A percentile compares a stretch with the other conserved stretches of the same genome.
Conservation (phyloP, 1,140 invertebrate genomes). For the Zaprionus capensis region DNA sequence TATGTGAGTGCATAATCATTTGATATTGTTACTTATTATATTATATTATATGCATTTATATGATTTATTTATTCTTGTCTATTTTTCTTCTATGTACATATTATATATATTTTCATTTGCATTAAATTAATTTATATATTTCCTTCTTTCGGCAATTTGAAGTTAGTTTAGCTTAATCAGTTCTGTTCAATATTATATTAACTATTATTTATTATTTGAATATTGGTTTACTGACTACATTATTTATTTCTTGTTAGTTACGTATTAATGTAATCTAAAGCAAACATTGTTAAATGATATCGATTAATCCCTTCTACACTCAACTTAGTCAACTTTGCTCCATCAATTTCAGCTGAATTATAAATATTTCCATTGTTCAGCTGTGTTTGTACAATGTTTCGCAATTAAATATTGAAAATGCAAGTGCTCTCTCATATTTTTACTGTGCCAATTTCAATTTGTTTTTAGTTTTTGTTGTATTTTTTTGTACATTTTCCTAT, state of each 20-base stretch:
- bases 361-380: slow-evolving; percentile 3
- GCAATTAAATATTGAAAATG: slow-evolving; percentile 74
- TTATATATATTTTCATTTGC: too few species aligned
- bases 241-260: neutral
- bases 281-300: neutral
- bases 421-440: slow-evolving; percentile 54
- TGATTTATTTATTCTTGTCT: too few species aligned
- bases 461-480: neutral
- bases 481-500: slow-evolving; percentile 47
- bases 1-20: too few species aligned
- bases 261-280: neutral
- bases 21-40: too few species aligned
- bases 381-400: slow-evolving; percentile 20
- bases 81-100: neutral
- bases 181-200: too few species aligned
- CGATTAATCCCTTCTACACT: neutral
- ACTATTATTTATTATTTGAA: neutral
- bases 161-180: too few species aligned
- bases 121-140: neutral
- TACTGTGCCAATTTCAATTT: slow-evolving; percentile 62
- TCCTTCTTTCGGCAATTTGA: neutral
- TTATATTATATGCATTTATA: neutral
- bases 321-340: neutral
- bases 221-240: neutral
- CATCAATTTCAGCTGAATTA: neutral